phyloP scores from a whole-genome alignment of 1,140 invertebrate genomes.

The Solenopsis invicta region DNA sequence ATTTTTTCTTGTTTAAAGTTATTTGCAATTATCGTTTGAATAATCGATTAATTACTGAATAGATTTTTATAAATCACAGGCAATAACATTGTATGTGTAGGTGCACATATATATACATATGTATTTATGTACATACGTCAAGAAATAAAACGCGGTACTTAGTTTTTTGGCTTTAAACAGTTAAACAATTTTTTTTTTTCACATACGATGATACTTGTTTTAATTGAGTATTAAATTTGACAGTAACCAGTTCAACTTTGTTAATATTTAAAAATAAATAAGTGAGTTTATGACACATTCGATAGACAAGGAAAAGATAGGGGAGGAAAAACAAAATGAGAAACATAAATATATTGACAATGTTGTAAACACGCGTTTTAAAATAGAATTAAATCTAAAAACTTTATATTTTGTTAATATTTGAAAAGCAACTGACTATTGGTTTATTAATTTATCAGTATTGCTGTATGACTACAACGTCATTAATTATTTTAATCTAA shows the following conservation, averaged over 20 bases:
- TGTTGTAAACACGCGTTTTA: neutral
- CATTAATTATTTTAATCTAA: neutral
- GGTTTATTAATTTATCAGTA: neutral
- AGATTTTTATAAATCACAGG: neutral
- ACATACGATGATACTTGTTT: neutral
- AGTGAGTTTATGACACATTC: neutral
- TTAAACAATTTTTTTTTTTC: neutral
- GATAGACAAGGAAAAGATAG: neutral
- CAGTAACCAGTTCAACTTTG: neutral
- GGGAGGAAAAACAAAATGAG: neutral
- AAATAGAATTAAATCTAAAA: too few species aligned
- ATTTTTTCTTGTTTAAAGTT: slow-evolving; percentile 26
- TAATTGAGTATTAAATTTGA: neutral
- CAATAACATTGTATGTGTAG: neutral
- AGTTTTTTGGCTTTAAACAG: neutral
- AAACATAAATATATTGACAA: neutral
- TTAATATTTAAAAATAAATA: neutral
- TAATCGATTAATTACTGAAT: slow-evolving; percentile 25
- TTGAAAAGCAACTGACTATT: neutral
- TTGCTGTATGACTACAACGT: neutral
- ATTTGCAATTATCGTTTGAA: slow-evolving; percentile 25
- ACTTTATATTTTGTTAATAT: too few species aligned
- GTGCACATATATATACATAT: neutral
- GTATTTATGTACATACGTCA: neutral
- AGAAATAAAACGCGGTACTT: neutral